Conservation (phyloP, 2,113 vertebrate species). For the Nerophis lumbriciformis region DNA sequence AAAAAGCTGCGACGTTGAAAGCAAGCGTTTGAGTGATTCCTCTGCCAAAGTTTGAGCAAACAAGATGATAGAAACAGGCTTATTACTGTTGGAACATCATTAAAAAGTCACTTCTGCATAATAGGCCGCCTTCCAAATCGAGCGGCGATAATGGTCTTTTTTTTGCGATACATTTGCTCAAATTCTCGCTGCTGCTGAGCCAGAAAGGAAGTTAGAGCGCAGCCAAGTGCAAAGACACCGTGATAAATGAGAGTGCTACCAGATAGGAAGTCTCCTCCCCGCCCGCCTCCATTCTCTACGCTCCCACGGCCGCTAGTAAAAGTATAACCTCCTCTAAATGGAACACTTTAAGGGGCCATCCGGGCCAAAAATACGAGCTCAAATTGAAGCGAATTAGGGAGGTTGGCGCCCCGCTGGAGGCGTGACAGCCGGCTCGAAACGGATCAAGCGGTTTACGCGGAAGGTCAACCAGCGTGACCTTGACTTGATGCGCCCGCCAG, state of each 20-base stretch:
- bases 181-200: too few relatives aligned
- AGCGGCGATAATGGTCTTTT: too few relatives aligned
- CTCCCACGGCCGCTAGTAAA: slow-evolving; percentile 41
- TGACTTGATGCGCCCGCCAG: slow-evolving; percentile 51
- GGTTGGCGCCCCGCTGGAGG: slow-evolving; percentile 28
- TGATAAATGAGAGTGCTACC: slow-evolving; percentile 31
- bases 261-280: slow-evolving; percentile 39
- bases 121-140: too few relatives aligned
- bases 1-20: too few relatives aligned
- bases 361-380: slow-evolving; percentile 48
- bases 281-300: slow-evolving; percentile 28
- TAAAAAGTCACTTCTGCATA: too few relatives aligned
- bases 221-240: slow-evolving; percentile 14
- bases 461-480: slow-evolving; percentile 46
- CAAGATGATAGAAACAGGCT: too few relatives aligned
- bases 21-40: too few relatives aligned
- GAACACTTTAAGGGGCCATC: slow-evolving; percentile 46
- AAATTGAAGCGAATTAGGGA: slow-evolving; percentile 64
- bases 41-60: too few relatives aligned
- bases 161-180: too few relatives aligned
- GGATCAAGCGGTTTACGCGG: slow-evolving; percentile 55
- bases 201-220: not conserved
- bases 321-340: slow-evolving; percentile 52
- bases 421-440: slow-evolving; percentile 51
- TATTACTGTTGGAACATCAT: too few relatives aligned